Conservation (phyloP, 1,140 invertebrate genomes). For the Drosophila auraria region DNA sequence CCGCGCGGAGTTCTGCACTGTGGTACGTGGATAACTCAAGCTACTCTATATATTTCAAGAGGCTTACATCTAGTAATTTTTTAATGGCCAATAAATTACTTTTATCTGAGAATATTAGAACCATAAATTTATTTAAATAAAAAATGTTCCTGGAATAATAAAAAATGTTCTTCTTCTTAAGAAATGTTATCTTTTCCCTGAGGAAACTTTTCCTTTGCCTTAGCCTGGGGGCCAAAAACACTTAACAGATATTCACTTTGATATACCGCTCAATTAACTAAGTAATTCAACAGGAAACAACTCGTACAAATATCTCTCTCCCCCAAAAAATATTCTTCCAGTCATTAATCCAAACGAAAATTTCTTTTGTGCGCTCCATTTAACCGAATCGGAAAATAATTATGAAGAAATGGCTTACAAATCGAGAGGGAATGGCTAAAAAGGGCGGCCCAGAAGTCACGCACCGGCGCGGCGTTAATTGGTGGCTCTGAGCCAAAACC, state of each 20-base stretch:
- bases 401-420: slow-evolving; percentile 66
- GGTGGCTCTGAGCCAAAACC: slow-evolving; percentile 55
- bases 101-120: neutral
- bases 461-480: slow-evolving; percentile 70
- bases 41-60: neutral
- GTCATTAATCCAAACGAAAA: slow-evolving; percentile 67
- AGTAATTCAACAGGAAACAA: slow-evolving; percentile 79
- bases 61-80: neutral
- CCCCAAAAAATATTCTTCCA: slow-evolving; percentile 52
- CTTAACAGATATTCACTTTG: slow-evolving; percentile 60
- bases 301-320: slow-evolving; percentile 22
- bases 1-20: neutral
- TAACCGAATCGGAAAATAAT: slow-evolving; percentile 72
- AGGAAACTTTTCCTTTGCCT: slow-evolving; percentile 7
- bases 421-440: slow-evolving; percentile 55
- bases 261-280: slow-evolving; percentile 70
- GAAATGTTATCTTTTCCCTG: neutral
- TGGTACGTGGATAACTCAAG: neutral
- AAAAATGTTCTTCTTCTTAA: too few relatives aligned
- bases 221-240: neutral
- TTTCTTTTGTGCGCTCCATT: slow-evolving; percentile 73
- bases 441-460: slow-evolving; percentile 56
- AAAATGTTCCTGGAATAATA: neutral
- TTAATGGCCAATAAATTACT: too few relatives aligned
- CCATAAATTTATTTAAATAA: neutral